Conservation (phyloP, 2,888 invertebrate species). For the Blera fallax region DNA sequence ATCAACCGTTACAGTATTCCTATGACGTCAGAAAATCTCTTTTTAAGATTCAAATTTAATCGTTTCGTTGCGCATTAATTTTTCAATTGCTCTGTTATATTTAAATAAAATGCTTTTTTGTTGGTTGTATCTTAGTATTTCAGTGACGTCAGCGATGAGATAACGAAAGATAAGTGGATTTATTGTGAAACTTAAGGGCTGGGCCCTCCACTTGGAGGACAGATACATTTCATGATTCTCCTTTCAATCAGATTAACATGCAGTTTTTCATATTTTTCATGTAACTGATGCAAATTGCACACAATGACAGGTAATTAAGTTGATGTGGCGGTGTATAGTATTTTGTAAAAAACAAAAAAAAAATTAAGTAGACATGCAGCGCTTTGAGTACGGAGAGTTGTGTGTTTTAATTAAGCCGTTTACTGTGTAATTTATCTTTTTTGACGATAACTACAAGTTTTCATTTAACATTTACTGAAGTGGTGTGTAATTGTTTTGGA, state of each 20-base stretch:
- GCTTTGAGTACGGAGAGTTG: neutral
- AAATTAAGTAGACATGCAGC: too few species aligned
- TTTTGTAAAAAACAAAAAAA: too few species aligned
- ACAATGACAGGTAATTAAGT: neutral
- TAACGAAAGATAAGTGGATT: neutral
- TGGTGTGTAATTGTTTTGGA: constrained; percentile 3
- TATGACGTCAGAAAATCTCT: constrained; percentile 31
- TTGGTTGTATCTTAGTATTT: neutral
- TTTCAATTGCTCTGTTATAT: neutral
- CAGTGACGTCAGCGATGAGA: neutral
- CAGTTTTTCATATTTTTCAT: constrained; percentile 4
- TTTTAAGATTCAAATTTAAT: constrained; percentile 26
- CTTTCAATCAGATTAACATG: constrained; percentile 10
- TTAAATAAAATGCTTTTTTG: neutral
- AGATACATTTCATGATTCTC: too few species aligned
- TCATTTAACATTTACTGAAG: neutral
- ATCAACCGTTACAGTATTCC: neutral
- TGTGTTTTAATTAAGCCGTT: constrained; percentile 21
- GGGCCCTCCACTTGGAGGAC: too few species aligned
- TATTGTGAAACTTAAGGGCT: too few species aligned
- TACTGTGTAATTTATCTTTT: neutral
- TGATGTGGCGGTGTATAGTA: neutral
- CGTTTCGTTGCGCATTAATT: constrained; percentile 22
- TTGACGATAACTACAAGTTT: neutral
- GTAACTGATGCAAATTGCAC: neutral